Percentiles rank a stretch among this genome's conserved stretches.
Evolutionary conservation across 1,140 invertebrate species (phyloP).

Genomic region (Myzus persicae): DNA sequence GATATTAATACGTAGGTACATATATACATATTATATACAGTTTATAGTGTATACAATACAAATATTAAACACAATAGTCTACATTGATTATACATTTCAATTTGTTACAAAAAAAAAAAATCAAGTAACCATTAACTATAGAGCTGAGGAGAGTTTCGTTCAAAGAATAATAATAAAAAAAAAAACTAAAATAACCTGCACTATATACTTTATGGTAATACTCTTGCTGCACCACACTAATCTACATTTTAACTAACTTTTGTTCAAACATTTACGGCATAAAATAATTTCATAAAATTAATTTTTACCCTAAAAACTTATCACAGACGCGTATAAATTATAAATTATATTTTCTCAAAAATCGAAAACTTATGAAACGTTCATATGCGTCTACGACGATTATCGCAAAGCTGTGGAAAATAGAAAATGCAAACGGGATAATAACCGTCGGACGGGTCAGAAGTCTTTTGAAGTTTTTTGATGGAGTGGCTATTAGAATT

Average conservation of each 20-base stretch:
- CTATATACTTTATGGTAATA: constrained; percentile 10
- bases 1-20: neutral
- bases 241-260: constrained; percentile 41
- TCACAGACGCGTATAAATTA: neutral
- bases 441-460: neutral
- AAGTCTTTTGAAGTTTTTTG: neutral
- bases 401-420: neutral
- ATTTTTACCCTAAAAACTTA: neutral
- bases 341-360: constrained; percentile 8
- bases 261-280: constrained; percentile 16
- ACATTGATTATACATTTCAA: neutral
- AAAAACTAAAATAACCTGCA: neutral
- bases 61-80: neutral
- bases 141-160: neutral
- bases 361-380: constrained; percentile 2
- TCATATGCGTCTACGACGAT: neutral
- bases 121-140: constrained; percentile 1
- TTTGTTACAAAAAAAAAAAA: neutral
- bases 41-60: neutral
- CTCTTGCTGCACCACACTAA: neutral
- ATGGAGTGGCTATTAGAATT: neutral
- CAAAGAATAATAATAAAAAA: neutral
- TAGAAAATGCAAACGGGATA: neutral
- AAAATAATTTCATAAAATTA: neutral
- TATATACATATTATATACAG: neutral